Evolutionary conservation across 1,140 invertebrate species (phyloP).

Genomic region (Scaptomyza graminum): DNA sequence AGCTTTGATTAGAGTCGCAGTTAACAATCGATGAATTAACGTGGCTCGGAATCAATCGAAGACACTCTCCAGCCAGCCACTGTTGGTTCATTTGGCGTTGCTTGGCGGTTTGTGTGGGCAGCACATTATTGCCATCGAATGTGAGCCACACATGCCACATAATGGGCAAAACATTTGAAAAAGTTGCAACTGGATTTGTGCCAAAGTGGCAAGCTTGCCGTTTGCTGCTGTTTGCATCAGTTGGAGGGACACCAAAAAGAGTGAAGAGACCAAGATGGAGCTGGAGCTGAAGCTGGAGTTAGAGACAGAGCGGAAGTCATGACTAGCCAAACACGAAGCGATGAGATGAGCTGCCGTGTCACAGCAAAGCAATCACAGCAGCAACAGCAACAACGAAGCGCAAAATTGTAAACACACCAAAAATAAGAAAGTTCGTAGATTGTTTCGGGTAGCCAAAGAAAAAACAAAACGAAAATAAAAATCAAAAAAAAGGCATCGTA

Average conservation of each 20-base stretch:
- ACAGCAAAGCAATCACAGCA: slow-evolving; percentile 35
- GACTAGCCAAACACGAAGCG: slow-evolving; percentile 78
- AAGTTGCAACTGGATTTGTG: slow-evolving; percentile 57
- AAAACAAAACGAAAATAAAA: slow-evolving; percentile 51
- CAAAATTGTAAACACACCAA: slow-evolving; percentile 32
- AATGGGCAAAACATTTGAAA: slow-evolving; percentile 59
- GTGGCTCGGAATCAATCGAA: slow-evolving; percentile 34
- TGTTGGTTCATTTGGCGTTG: slow-evolving; percentile 40
- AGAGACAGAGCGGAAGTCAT: slow-evolving; percentile 72
- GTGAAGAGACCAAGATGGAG: background rate
- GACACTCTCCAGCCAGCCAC: slow-evolving; percentile 14
- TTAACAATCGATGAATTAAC: slow-evolving; percentile 28
- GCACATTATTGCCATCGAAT: slow-evolving; percentile 66
- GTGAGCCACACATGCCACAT: slow-evolving; percentile 72
- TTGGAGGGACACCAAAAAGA: background rate
- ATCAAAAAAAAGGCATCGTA: slow-evolving; percentile 42
- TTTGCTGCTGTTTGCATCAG: background rate
- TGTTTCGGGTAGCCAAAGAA: slow-evolving; percentile 70
- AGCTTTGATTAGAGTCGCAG: slow-evolving; percentile 11
- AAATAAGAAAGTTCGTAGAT: slow-evolving; percentile 79
- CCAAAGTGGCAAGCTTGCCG: slow-evolving; percentile 27
- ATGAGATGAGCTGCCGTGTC: slow-evolving; percentile 66
- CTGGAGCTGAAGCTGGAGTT: background rate
- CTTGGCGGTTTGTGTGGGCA: slow-evolving; percentile 59
- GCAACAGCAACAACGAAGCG: slow-evolving; percentile 26